Evolutionary conservation across 2,797 vertebrate species (phyloP), one percentile per base, ranked within the genome.

Genomic region (Tamandua tetradactyla): DNA sequence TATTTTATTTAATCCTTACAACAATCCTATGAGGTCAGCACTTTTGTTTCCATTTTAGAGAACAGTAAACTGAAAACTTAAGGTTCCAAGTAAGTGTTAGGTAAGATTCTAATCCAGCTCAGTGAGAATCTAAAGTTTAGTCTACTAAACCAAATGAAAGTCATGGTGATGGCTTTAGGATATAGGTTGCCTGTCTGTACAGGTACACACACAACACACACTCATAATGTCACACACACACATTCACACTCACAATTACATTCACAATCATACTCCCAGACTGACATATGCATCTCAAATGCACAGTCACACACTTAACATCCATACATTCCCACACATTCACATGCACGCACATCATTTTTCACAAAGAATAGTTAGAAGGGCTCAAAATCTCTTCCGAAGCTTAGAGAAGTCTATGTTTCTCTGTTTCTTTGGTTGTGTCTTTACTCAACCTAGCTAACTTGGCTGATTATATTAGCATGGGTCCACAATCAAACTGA

Each of bases 101-200:
- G 18, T 15, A 17, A 30, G 37, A 9, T n/a, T 47, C 42, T 17
- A 40, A 47, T 2, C 57, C 57, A 37, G 4, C 35, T 12, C 3
- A 15, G 47, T 55, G n/a, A 9, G 15, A 35, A 4, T 27, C 61
- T 30, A 32, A 68, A n/a, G 25, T 20, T 78, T 47, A n/a, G 47
- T n/a, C 32, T 20, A 23, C 18, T 2, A 3, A 1, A 32, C 2
- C 12, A 15, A 68, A 20, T 25, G 32, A n/a, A 6, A 13, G 20
- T 47, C 66, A 27, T 3, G 15, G 30, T 47, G 68, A 37, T n/a
- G 35, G 32, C 27, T 27, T n/a, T 17, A 30, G 25, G 66, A 7
- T 23, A n/a, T 17, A 57, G 47, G 9, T n/a, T 10, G 11, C 49
- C 81, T 12, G 25, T 30, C 37, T 52, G 5, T 13, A 32, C 44